phyloP scores from a whole-genome alignment of 2,797 vertebrate species.

The Enteromius treurensis region DNA sequence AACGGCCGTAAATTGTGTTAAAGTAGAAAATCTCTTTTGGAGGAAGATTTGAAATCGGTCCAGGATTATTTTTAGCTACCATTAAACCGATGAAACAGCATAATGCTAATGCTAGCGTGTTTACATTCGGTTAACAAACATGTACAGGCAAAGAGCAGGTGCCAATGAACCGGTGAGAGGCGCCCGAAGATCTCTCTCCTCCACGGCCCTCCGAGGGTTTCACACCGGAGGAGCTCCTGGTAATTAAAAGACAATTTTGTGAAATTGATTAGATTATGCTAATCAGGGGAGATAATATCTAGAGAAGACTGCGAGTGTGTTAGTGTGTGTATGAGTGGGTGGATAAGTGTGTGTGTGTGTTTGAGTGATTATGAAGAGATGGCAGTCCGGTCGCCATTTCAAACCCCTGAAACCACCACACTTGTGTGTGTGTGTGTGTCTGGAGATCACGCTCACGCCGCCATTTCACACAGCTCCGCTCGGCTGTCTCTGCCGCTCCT shows the following conservation, averaged over 20 bases:
- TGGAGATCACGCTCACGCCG: conserved; percentile 58
- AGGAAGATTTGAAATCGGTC: conserved; percentile 13
- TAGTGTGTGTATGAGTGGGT: conserved; percentile 19
- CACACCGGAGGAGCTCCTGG: conserved; percentile 68
- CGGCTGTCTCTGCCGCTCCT: conserved; percentile 73
- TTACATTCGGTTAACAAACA: neutral
- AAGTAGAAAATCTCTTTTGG: conserved; percentile 45
- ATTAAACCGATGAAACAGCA: neutral
- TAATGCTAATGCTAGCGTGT: conserved; percentile 19
- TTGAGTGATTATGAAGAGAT: conserved; percentile 66
- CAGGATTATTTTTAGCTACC: conserved; percentile 33
- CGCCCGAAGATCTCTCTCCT: conserved; percentile 29
- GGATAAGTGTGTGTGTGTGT: conserved; percentile 28
- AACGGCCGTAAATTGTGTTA: conserved; percentile 31
- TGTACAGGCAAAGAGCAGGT: conserved; percentile 25
- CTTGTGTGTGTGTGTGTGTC: conserved; percentile 53
- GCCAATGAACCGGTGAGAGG: conserved; percentile 23
- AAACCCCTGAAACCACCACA: conserved; percentile 77
- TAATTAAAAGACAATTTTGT: conserved; percentile 81
- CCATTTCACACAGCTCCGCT: conserved; percentile 60
- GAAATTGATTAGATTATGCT: conserved; percentile 82
- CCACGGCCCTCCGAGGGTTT: conserved; percentile 47
- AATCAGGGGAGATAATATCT: conserved; percentile 77
- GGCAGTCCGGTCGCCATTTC: conserved; percentile 84
- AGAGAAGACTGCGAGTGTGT: conserved; percentile 43